Base-by-base conservation (phyloP, 64 coral and sea anemone genomes). In the Pachyseris speciosa region DNA sequence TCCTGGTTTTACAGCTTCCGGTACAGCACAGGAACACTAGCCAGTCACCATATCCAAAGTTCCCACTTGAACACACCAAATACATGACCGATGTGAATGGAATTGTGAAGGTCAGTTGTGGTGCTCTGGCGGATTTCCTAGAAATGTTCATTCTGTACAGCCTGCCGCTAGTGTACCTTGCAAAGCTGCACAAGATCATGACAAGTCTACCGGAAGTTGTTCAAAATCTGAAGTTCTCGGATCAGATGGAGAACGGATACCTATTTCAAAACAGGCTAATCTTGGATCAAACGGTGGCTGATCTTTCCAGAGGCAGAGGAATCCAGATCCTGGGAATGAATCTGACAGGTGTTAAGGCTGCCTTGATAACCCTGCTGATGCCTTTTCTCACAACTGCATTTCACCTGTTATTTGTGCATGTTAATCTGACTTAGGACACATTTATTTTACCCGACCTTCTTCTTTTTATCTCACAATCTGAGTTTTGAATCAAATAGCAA, bases 311-410 rank as follows among this genome's bases (percentile, higher is more conserved):
- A 13, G 85, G 70, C 10, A 92, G 51, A 32, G 81, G 94, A 11
- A 89, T 96, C 48, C 84, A 85, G 34, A 68, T 96, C 28, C 17
- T 96, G 19, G 84, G 94, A 24, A 89, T 96, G 77, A 75, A 89
- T 20, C 64, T 96, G 27, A 93, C 91, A 33, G 65, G 78, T 29
- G 17, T 96, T 37, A 74, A 78, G 75, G 80, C 94, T 32, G 70
- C 53, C 12, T 41, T 93, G 0, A 39, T 96, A 10, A 89, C 90
- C 0, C 67, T 96, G 9, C n/a, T 83, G 12, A 87, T 96, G 75
- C 94, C 94, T 5, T 84, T 96, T 31, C 71, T 96, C 0, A 84
- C 91, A 4, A 69, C 86, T 13, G 69, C 75, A 8, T 36, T 96
- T 20, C 85, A 73, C 5, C 52, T 96, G 15, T 78, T 96, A 69